These are phyloP conservation scores for Sarotherodon lohbergeri DNA, from an alignment of 2,113 vertebrate genomes.

Conservation along the genomic window DNA sequence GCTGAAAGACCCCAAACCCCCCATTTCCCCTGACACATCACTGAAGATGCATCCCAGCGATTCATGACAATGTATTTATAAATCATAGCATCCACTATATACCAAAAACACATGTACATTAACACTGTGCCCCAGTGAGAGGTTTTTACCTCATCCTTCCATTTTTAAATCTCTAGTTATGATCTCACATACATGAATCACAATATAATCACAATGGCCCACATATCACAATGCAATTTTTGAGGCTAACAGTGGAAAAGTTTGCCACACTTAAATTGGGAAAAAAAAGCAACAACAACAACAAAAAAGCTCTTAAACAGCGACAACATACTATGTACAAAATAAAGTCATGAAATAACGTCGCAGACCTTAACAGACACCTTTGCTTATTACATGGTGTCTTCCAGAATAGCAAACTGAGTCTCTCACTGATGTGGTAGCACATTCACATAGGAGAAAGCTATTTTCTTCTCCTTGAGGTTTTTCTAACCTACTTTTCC, in stretches of 20 bases:
- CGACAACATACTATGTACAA: not conserved
- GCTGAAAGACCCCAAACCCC: not conserved
- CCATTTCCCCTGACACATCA: not conserved
- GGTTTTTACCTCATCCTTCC: not conserved
- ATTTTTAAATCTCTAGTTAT: not conserved
- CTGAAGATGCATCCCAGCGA: not conserved
- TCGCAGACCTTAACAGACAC: not conserved
- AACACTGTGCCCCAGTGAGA: not conserved
- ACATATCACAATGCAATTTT: not conserved
- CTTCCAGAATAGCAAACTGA: not conserved
- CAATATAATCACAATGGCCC: not conserved
- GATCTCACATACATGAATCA: not conserved
- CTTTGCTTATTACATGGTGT: not conserved
- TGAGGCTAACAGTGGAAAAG: not conserved
- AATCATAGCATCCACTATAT: not conserved
- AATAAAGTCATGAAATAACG: not conserved
- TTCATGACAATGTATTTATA: not conserved
- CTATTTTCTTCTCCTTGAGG: constrained; percentile 56
- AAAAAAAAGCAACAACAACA: no score
- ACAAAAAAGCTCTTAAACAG: not conserved
- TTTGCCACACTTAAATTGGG: not conserved
- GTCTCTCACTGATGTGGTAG: constrained; percentile 17
- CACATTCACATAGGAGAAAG: constrained; percentile 37
- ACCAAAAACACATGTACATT: not conserved
- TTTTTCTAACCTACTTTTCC: constrained; percentile 52